Evolutionary conservation across 2,888 invertebrate genomes (phyloP).

Genomic region (Quadroppia sp.): DNA sequence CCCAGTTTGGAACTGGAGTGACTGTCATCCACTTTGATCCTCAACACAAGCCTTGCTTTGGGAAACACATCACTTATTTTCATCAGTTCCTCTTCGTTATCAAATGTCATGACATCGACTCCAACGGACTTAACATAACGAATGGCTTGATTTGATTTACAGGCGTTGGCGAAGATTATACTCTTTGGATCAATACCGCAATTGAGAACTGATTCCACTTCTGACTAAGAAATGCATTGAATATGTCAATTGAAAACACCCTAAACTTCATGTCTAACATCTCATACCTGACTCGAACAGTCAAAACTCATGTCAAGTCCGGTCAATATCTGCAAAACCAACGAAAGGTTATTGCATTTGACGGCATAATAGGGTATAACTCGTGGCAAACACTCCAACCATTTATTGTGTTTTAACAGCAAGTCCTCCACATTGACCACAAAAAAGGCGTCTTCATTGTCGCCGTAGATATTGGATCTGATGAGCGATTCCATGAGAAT

Average conservation of each 20-base stretch:
- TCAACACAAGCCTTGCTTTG: not conserved
- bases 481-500: not conserved
- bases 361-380: constrained; percentile 17
- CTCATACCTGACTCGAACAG: constrained; percentile 33
- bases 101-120: constrained; percentile 29
- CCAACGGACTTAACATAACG: not conserved
- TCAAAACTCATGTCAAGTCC: constrained; percentile 22
- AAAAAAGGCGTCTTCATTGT: constrained; percentile 18
- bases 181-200: not conserved
- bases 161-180: constrained; percentile 26
- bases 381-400: constrained; percentile 11
- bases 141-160: not conserved
- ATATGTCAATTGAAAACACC: not conserved
- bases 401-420: not conserved
- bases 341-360: constrained; percentile 8
- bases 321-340: not conserved
- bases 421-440: not conserved
- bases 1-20: constrained; percentile 6
- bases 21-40: constrained; percentile 22
- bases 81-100: not conserved
- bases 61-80: not conserved
- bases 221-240: not conserved
- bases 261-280: not conserved
- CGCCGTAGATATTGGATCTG: not conserved
- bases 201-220: constrained; percentile 1